These are phyloP conservation scores for Graphium colonna DNA, from an alignment of 2,888 invertebrate species.

Conservation along the genomic window DNA sequence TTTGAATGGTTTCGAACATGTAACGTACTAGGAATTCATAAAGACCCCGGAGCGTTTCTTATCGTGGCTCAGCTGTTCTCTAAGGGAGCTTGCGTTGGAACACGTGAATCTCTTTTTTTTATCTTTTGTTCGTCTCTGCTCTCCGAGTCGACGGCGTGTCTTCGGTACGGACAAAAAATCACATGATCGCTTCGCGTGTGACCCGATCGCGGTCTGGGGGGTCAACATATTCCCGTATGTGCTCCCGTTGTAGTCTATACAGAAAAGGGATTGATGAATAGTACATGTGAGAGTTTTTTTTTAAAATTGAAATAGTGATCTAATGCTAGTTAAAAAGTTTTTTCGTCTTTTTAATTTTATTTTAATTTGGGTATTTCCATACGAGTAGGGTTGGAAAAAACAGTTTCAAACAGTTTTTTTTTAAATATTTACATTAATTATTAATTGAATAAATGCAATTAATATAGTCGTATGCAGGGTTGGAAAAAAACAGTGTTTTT, in stretches of 20 bases:
- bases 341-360: too few relatives aligned
- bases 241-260: constrained; percentile 1
- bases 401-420: too few relatives aligned
- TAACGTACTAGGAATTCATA: constrained; percentile 1
- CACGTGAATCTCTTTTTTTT: constrained; percentile 51
- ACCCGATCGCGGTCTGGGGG: constrained; percentile 57
- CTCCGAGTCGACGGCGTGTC: constrained; percentile 34
- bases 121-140: constrained; percentile 22
- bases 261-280: background rate
- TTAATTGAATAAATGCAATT: too few relatives aligned
- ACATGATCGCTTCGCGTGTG: constrained; percentile 57
- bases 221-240: constrained; percentile 40
- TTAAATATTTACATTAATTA: too few relatives aligned
- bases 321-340: too few relatives aligned
- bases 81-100: constrained; percentile 50
- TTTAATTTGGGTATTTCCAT: too few relatives aligned
- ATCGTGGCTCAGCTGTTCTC: constrained; percentile 66
- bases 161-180: constrained; percentile 51
- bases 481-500: background rate
- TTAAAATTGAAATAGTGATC: too few relatives aligned
- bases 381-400: too few relatives aligned
- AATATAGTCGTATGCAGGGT: too few relatives aligned
- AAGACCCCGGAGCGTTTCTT: constrained; percentile 30
- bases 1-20: background rate
- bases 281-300: too few relatives aligned